Conservation (phyloP, 1,140 invertebrate genomes). For the Drosophila carrolli region DNA sequence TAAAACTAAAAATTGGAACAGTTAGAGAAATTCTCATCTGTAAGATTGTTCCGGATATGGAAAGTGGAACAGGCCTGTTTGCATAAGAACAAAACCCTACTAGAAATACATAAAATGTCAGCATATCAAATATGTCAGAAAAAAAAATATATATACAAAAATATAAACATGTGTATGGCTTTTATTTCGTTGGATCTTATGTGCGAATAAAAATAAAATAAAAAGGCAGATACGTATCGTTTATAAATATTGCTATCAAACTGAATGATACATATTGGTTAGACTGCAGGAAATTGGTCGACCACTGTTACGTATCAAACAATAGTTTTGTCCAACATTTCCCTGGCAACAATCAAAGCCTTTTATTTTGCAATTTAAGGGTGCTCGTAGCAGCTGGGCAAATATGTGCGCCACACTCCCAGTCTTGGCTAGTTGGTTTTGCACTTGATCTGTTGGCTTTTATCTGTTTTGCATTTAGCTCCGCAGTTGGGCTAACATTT, state of each 20-base stretch:
- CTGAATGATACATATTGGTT: too few species aligned
- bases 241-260: neutral
- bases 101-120: slow-evolving; percentile 67
- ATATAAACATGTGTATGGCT: neutral
- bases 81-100: slow-evolving; percentile 51
- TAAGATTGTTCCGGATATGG: neutral
- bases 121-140: slow-evolving; percentile 77
- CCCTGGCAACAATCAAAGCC: neutral
- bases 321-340: neutral
- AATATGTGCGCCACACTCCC: neutral
- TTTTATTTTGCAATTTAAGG: neutral
- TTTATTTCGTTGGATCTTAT: neutral
- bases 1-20: too few species aligned
- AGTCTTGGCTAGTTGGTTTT: neutral
- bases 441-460: neutral
- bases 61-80: slow-evolving; percentile 9
- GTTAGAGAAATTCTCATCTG: too few species aligned
- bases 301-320: too few species aligned
- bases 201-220: too few species aligned
- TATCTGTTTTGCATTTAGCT: neutral
- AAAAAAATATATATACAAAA: slow-evolving; percentile 40
- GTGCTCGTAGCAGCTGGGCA: slow-evolving; percentile 1
- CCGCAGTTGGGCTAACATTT: slow-evolving; percentile 6
- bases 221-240: too few species aligned
- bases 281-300: too few species aligned